phyloP scores from a whole-genome alignment of 2,888 invertebrate genomes.

The Nephrotoma flavescens region DNA sequence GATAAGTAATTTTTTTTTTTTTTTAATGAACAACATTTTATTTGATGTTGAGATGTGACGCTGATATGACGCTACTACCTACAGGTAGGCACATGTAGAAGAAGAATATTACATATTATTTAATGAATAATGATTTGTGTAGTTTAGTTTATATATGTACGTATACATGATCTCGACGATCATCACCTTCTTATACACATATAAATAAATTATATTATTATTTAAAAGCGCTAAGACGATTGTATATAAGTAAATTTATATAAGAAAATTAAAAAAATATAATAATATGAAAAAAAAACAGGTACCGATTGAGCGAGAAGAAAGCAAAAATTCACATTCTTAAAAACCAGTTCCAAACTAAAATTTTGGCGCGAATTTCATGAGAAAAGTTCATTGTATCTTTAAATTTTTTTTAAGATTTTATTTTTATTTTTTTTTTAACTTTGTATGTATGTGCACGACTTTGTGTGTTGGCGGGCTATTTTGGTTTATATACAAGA shows the following conservation, averaged over 20 bases:
- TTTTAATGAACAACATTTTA: not conserved
- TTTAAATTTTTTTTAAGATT: not conserved
- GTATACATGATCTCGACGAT: not conserved
- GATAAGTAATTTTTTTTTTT: not conserved
- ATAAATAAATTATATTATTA: not conserved
- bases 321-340: not conserved
- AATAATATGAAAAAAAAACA: not conserved
- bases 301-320: not conserved
- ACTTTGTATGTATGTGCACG: not conserved
- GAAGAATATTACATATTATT: not conserved
- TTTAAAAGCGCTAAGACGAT: not conserved
- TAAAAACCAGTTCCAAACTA: not conserved
- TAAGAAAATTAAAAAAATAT: not conserved
- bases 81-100: not conserved
- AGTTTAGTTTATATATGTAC: not conserved
- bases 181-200: not conserved
- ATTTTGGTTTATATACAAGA: not conserved
- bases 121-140: not conserved
- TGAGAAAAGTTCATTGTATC: not conserved
- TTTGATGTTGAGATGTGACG: not conserved
- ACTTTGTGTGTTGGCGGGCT: not conserved
- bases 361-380: not conserved
- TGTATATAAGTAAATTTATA: not conserved
- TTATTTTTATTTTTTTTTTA: not conserved
- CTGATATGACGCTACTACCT: not conserved